Base-by-base conservation (phyloP, 1,140 invertebrate species). In the Zaprionus inermis region DNA sequence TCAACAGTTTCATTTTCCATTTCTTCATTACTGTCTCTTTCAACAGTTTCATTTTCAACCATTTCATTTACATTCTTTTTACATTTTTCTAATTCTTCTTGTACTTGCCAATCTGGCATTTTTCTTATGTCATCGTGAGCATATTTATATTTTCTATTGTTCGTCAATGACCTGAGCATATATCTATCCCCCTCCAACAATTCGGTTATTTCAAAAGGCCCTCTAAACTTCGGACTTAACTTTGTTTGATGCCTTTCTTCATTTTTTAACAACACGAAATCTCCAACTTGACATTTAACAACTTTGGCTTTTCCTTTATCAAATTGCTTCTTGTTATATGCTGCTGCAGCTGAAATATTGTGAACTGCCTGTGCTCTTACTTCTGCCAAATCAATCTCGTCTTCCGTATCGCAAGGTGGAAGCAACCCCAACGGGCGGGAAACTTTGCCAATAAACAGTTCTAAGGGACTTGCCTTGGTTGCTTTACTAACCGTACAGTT, bases 341-440 rank as follows among this genome's bases (percentile, higher is more conserved):
- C 30, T 32, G 30, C 30, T 32, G 30, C 30, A 32, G 30, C 30
- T 32, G 30, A 32, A 9, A 32, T 32, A 32, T 32, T 32, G 30
- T 2, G 30, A 32, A 32, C 30, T 32, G 30, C 30, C 30, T 32
- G 30, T 32, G 30, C 0, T 32, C 30, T 32, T 32, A 32, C 30
- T 32, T 32, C 30, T 32, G 30, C 7, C 30, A 32, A 32, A 32
- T 32, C 30, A 32, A 32, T 32, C 30, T 32, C 30, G 10, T 32
- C 30, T 32, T 0, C 30, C 30, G 32, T 55, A 34, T 55, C 54
- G 14, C 54, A 55, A 30, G 54, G 54, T 55, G 54, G 54, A 32
- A 32, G 28, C 54, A 55, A 54, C 12, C 51, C 51, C 51, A 54
- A 24, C 49, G 49, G 49, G 18, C 49, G 49, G 2, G 49, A 10